Base-by-base conservation (phyloP, 2,888 invertebrate species). In the Electrophaes corylata region DNA sequence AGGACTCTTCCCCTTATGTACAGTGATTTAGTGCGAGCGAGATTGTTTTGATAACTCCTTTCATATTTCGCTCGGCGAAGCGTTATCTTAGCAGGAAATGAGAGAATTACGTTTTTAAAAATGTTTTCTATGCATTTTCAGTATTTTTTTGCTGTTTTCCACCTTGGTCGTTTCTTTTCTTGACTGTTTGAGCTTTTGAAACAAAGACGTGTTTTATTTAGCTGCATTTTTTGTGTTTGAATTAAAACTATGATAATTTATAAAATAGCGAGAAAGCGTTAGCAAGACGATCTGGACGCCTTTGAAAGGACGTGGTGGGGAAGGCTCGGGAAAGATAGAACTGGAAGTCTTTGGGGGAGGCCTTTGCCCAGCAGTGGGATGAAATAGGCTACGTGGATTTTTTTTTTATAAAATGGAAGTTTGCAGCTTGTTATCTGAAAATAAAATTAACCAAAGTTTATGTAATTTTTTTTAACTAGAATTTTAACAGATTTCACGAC, bases 11-110 rank as follows among this genome's bases (percentile, higher is more conserved):
- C 91, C 90, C 90, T 85, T 91, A 88, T 89, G 73, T 90, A 85
- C 86, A 68, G 81, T 91, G 91, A 91, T 91, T 91, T 91, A 91
- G 89, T 90, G 88, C 87, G 78, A 86, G 79, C 77, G 86, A 91
- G 91, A 91, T 91, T 83, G 88, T 88, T 88, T 81, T 87, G 91
- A 91, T 91, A 91, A 89, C 81, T 90, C 84, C 85, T 87, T 69
- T 90, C 87, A 91, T 88, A 88, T 90, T 89, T 87, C 79, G 87
- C 84, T 83, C 83, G 79, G 75, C 81, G 66, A 71, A 84, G 83
- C 84, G 88, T 88, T 90, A 90, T 89, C 90, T 89, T 86, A 81
- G 82, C 74, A 86, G 86, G 86, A 87, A 86, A 84, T 83, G 83
- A 75, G 81, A 80, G 80, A 80, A 83, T 81, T 82, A 78, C 72